These are phyloP conservation scores for Ylistrum balloti DNA, from an alignment of 1,140 invertebrate genomes.

Conservation along the genomic window DNA sequence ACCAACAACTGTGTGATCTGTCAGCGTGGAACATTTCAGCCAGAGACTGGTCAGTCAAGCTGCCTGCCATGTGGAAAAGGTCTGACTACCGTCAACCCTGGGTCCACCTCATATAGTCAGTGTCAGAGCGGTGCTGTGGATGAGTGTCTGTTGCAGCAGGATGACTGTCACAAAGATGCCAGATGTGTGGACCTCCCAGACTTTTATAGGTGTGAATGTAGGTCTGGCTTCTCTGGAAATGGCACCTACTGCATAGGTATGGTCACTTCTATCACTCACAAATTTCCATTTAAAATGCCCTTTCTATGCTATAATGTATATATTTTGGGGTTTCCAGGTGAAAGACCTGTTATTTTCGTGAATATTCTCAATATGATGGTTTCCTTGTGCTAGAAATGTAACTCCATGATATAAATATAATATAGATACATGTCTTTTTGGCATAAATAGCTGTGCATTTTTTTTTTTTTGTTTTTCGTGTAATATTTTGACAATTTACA, in stretches of 20 bases:
- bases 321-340: too few relatives aligned
- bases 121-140: slow-evolving; percentile 52
- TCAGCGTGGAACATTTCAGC: slow-evolving; percentile 64
- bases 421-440: too few relatives aligned
- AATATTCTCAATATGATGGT: too few relatives aligned
- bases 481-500: too few relatives aligned
- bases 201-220: slow-evolving; percentile 52
- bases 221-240: slow-evolving; percentile 44
- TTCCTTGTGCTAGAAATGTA: too few relatives aligned
- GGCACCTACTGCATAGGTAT: slow-evolving; percentile 48
- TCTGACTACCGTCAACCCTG: slow-evolving; percentile 57
- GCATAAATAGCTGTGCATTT: too few relatives aligned
- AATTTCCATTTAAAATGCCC: too few relatives aligned
- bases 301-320: too few relatives aligned
- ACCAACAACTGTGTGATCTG: slow-evolving; percentile 61
- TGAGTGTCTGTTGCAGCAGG: slow-evolving; percentile 49
- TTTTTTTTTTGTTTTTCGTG: too few relatives aligned
- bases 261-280: neutral
- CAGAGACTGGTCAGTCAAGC: slow-evolving; percentile 54
- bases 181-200: slow-evolving; percentile 44
- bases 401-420: too few relatives aligned
- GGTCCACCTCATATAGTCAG: slow-evolving; percentile 45
- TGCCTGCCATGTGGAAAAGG: slow-evolving; percentile 63
- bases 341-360: too few relatives aligned
- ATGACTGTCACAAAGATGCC: slow-evolving; percentile 51